phyloP scores from a whole-genome alignment of 2,888 invertebrate species.

The Yponomeuta evonymella region DNA sequence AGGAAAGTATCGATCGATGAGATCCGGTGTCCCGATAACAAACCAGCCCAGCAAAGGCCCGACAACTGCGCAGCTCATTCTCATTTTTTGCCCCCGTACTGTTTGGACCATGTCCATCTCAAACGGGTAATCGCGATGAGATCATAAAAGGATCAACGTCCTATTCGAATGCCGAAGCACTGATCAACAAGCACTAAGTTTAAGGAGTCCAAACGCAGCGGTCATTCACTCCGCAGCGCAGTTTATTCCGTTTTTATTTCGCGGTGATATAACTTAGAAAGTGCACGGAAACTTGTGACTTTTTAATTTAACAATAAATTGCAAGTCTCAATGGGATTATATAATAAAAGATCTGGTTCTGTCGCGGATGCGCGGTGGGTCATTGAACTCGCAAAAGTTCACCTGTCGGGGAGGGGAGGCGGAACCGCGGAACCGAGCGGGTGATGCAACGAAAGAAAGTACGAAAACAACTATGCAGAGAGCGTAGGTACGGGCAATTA shows the following conservation, averaged over 20 bases:
- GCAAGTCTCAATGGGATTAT: constrained; percentile 40
- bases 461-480: constrained; percentile 46
- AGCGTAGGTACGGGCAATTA: constrained; percentile 26
- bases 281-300: constrained; percentile 57
- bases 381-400: constrained; percentile 70
- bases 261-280: constrained; percentile 69
- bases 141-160: constrained; percentile 71
- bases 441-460: constrained; percentile 75
- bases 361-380: constrained; percentile 54
- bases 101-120: background rate
- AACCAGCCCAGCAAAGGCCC: background rate
- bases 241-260: constrained; percentile 36
- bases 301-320: constrained; percentile 55
- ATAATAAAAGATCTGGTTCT: constrained; percentile 51
- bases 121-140: constrained; percentile 51
- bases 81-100: constrained; percentile 7
- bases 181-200: constrained; percentile 50
- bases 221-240: constrained; percentile 59
- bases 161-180: constrained; percentile 57
- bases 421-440: constrained; percentile 40
- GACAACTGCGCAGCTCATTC: constrained; percentile 8
- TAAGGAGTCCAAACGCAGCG: constrained; percentile 42
- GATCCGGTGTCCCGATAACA: background rate
- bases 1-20: constrained; percentile 46
- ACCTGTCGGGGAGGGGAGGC: constrained; percentile 55